Percentiles rank a stretch among this genome's conserved stretches.
Evolutionary conservation across 2,113 vertebrate genomes (phyloP).

Genomic region (Camelus bactrianus): DNA sequence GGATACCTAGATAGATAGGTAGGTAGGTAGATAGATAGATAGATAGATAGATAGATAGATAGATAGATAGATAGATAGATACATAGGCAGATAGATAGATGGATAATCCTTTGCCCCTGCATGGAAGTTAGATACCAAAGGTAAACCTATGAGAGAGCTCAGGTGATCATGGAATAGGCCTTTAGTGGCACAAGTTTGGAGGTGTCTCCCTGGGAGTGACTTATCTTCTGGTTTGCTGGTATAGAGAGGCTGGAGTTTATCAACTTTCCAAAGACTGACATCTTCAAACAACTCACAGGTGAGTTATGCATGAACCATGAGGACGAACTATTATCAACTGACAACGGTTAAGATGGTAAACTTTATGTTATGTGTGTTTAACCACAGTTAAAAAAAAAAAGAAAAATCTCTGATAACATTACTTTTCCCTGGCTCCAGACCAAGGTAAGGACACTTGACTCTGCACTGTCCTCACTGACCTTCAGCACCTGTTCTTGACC

Average conservation of each 20-base stretch:
- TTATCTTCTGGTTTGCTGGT: not conserved
- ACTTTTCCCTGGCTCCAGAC: not conserved
- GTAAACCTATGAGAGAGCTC: not conserved
- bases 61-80: not conserved
- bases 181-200: not conserved
- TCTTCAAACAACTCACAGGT: not conserved
- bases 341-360: not conserved
- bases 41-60: not conserved
- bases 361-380: not conserved
- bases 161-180: not conserved
- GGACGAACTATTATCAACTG: not conserved
- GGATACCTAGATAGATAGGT: not conserved
- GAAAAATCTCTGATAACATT: no score
- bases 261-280: not conserved
- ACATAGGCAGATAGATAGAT: not conserved
- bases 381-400: not conserved
- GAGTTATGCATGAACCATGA: not conserved
- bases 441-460: not conserved
- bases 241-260: not conserved
- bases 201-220: not conserved
- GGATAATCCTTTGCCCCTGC: not conserved
- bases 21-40: not conserved
- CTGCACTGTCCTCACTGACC: fast-evolving
- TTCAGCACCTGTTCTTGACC: not conserved
- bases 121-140: not conserved